Evolutionary conservation across 2,113 vertebrate genomes (phyloP).

Genomic region (Calypte anna): DNA sequence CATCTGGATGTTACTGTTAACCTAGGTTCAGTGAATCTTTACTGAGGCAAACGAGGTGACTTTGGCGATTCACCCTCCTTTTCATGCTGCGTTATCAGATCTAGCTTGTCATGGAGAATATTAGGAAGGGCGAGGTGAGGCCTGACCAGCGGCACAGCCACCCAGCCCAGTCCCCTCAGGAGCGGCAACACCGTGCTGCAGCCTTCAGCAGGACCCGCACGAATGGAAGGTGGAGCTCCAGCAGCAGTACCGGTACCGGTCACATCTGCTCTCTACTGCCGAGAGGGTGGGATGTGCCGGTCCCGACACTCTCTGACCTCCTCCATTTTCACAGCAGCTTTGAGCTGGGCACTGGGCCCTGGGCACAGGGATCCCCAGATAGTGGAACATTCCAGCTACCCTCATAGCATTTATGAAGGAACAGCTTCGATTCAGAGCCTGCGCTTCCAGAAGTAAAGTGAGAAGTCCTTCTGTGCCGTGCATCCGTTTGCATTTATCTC

Average conservation of each 20-base stretch:
- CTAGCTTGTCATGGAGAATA: fast-evolving
- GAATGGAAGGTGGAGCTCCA: no score
- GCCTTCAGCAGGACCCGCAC: fast-evolving
- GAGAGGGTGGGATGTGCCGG: no score
- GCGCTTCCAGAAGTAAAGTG: fast-evolving
- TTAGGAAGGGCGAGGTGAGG: no score
- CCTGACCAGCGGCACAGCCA: not conserved
- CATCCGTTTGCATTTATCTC: no score
- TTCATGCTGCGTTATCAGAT: fast-evolving
- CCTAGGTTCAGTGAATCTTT: not conserved
- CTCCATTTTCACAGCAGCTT: fast-evolving
- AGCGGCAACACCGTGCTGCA: fast-evolving
- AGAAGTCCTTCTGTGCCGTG: fast-evolving
- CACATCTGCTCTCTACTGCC: fast-evolving
- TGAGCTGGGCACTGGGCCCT: fast-evolving
- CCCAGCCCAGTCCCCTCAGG: not conserved
- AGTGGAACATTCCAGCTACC: not conserved
- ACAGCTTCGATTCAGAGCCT: fast-evolving
- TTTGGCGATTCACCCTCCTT: no score
- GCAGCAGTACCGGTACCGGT: fast-evolving
- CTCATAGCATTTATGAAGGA: not conserved
- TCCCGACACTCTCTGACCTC: not conserved
- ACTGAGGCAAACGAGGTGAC: not conserved
- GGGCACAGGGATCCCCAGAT: not conserved
- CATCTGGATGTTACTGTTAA: not conserved